Percentiles rank a stretch among this genome's conserved stretches.
phyloP scores from a whole-genome alignment of 2,888 invertebrate genomes.

The Drepanosiphum platanoidis region DNA sequence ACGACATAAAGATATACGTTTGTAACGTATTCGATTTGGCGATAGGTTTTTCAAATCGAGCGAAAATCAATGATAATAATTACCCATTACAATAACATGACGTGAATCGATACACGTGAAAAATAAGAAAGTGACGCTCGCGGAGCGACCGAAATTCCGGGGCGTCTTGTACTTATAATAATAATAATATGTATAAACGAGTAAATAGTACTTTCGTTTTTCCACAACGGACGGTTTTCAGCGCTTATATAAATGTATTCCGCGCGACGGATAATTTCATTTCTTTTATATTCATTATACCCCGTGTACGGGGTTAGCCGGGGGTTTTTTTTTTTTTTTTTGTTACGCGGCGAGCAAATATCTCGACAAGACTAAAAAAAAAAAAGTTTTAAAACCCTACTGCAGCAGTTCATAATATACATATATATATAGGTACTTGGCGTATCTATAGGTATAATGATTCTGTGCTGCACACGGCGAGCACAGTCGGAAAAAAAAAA shows the following conservation, averaged over 20 bases:
- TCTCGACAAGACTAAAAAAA: not conserved
- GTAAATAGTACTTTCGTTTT: too few species aligned
- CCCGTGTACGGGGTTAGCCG: too few species aligned
- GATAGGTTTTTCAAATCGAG: too few species aligned
- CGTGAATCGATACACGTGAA: too few species aligned
- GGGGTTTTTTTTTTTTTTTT: not conserved
- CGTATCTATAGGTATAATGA: not conserved
- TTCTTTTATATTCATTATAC: slow-evolving; percentile 4
- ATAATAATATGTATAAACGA: too few species aligned
- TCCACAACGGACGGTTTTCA: not conserved
- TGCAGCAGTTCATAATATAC: not conserved
- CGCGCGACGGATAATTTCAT: slow-evolving; percentile 4
- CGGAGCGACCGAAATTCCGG: too few species aligned
- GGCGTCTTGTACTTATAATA: too few species aligned
- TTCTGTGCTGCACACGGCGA: not conserved
- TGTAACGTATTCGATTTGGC: too few species aligned
- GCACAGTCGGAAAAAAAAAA: not conserved
- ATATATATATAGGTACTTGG: not conserved
- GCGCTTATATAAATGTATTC: not conserved
- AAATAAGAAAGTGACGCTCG: too few species aligned
- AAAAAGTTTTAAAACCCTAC: not conserved
- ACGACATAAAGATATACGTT: too few species aligned
- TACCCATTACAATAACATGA: too few species aligned
- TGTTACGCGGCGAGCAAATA: not conserved
- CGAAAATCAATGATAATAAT: too few species aligned